Conservation (phyloP, 2,888 invertebrate species). For the Ochropacha duplaris region DNA sequence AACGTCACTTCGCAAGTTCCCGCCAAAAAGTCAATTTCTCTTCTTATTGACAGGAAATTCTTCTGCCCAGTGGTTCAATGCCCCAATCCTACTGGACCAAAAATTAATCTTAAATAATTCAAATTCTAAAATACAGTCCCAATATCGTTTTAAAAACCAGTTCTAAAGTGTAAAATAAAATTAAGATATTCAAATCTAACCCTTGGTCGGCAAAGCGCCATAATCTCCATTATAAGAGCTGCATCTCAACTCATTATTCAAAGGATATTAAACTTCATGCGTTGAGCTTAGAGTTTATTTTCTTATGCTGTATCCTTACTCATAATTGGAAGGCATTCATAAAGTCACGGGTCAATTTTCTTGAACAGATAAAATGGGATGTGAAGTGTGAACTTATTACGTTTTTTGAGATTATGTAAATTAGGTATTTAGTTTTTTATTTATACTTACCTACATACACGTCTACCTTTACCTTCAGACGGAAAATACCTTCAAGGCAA, state of each 20-base stretch:
- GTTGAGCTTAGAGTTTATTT: constrained; percentile 10
- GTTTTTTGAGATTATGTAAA: constrained; percentile 29
- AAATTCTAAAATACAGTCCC: constrained; percentile 34
- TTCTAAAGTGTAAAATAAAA: constrained; percentile 50
- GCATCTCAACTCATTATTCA: constrained; percentile 20
- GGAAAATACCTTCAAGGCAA: no score
- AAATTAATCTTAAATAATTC: not conserved
- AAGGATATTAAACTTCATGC: constrained; percentile 21
- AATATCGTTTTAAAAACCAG: constrained; percentile 40
- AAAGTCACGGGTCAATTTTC: constrained; percentile 39
- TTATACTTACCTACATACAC: no score
- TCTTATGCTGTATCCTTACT: constrained; percentile 8
- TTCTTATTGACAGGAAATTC: no score
- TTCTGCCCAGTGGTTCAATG: not conserved
- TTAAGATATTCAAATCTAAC: constrained; percentile 56
- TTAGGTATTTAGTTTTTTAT: constrained; percentile 9
- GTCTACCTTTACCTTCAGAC: no score
- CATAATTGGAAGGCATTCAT: constrained; percentile 34
- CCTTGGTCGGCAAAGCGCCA: constrained; percentile 43
- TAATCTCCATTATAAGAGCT: constrained; percentile 50
- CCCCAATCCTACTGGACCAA: not conserved
- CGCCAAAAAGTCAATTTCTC: no score
- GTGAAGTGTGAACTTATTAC: constrained; percentile 34
- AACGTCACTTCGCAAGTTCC: no score
- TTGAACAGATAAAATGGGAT: constrained; percentile 37